These are phyloP conservation scores for Brassicogethes aeneus DNA, from an alignment of 2,888 invertebrate species.

Conservation along the genomic window DNA sequence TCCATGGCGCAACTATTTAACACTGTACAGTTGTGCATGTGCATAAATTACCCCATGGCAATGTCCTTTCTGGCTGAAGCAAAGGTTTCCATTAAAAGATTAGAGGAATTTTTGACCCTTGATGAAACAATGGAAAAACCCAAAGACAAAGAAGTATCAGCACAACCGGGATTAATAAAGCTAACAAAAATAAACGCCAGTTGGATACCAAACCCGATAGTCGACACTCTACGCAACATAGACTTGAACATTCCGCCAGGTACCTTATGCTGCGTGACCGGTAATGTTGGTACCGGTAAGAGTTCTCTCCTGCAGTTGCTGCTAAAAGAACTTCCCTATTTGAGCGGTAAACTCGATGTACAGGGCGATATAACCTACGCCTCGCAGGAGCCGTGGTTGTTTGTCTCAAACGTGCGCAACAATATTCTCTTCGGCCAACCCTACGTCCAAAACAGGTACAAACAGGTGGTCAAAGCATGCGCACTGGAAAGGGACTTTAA, in stretches of 20 bases:
- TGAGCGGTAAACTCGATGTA: constrained; percentile 51
- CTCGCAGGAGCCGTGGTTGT: constrained; percentile 76
- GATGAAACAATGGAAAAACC: constrained; percentile 18
- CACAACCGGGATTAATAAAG: constrained; percentile 23
- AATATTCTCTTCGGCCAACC: constrained; percentile 73
- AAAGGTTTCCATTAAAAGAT: constrained; percentile 25
- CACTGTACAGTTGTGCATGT: constrained; percentile 45
- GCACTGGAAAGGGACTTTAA: constrained; percentile 61
- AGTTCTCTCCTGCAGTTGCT: constrained; percentile 59
- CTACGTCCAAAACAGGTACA: constrained; percentile 46
- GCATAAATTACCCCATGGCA: constrained; percentile 26
- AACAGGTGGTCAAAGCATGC: constrained; percentile 50
- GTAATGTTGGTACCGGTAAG: constrained; percentile 61
- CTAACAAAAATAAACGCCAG: constrained; percentile 23
- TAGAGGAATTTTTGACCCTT: constrained; percentile 27
- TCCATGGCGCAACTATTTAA: constrained; percentile 72
- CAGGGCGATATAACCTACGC: constrained; percentile 60
- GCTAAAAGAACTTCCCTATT: constrained; percentile 59
- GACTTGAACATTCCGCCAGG: constrained; percentile 44
- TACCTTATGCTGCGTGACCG: constrained; percentile 43
- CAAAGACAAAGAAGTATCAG: constrained; percentile 26
- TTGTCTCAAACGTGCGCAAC: constrained; percentile 60
- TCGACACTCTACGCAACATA: constrained; percentile 41
- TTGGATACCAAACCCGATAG: constrained; percentile 30
- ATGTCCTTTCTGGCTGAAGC: constrained; percentile 27